Conservation (phyloP, 2,113 vertebrate species). For the Amphiprion ocellaris region DNA sequence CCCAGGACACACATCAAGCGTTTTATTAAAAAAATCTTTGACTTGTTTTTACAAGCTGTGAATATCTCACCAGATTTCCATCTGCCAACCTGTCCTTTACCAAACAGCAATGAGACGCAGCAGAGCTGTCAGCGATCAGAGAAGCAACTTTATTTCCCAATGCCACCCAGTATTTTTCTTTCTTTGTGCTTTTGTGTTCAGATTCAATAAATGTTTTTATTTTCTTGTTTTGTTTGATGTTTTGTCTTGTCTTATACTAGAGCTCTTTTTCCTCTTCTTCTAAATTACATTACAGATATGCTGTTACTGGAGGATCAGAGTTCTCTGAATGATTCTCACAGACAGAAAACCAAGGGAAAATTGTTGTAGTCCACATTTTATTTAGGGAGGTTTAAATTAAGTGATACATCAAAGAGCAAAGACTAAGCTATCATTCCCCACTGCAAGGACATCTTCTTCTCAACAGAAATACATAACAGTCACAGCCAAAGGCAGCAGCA, state of each 20-base stretch:
- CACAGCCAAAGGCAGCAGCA: background rate
- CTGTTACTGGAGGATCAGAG: background rate
- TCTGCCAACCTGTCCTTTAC: background rate
- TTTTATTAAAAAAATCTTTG: background rate
- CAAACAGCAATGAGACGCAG: background rate
- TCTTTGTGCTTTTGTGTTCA: background rate
- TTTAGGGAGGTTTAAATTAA: constrained; percentile 22
- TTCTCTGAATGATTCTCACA: constrained; percentile 2
- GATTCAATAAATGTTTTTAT: background rate
- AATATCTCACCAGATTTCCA: constrained; percentile 5
- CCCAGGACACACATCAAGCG: background rate
- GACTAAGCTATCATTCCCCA: background rate
- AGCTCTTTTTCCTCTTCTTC: background rate
- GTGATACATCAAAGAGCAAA: constrained; percentile 21
- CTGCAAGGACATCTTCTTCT: constrained; percentile 9
- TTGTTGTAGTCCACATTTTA: constrained; percentile 12
- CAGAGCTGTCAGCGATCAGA: constrained; percentile 15
- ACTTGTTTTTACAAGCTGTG: background rate
- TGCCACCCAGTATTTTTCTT: background rate
- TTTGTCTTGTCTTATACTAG: background rate
- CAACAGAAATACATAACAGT: background rate
- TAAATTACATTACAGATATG: background rate
- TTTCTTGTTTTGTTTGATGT: background rate
- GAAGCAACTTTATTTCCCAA: background rate
- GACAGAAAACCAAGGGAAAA: constrained; percentile 14